Conservation (phyloP, 1,140 invertebrate genomes). For the Diorhabda sublineata region DNA sequence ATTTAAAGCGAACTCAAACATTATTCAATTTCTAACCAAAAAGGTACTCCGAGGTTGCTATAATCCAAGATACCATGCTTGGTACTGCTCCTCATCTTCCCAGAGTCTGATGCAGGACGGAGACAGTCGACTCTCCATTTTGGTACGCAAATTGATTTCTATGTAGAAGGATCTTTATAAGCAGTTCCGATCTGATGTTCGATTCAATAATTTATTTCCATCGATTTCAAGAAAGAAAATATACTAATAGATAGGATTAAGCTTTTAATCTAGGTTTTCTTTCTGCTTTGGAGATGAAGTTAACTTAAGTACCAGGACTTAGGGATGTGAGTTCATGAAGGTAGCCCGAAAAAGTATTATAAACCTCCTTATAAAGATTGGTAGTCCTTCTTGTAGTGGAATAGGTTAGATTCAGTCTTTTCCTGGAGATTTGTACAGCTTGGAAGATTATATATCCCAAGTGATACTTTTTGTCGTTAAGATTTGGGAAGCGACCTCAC, state of each 20-base stretch:
- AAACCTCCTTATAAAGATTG: too few relatives aligned
- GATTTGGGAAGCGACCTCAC: too few relatives aligned
- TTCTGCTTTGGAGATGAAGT: neutral
- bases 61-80: too few relatives aligned
- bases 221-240: neutral
- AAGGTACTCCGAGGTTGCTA: too few relatives aligned
- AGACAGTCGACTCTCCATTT: neutral
- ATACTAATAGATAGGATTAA: neutral
- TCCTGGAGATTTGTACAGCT: too few relatives aligned
- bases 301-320: neutral
- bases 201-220: neutral
- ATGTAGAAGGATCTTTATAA: neutral
- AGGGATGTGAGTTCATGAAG: neutral
- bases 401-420: too few relatives aligned
- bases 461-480: too few relatives aligned
- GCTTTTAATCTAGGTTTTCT: neutral
- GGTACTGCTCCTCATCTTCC: too few relatives aligned
- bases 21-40: too few relatives aligned
- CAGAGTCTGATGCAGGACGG: neutral
- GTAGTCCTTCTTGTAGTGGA: too few relatives aligned
- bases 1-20: neutral
- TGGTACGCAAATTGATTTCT: neutral
- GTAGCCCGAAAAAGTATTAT: too few relatives aligned
- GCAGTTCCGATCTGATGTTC: neutral
- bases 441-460: too few relatives aligned